Base-by-base conservation (phyloP, 2,113 vertebrate genomes). In the Pelusios castaneus region DNA sequence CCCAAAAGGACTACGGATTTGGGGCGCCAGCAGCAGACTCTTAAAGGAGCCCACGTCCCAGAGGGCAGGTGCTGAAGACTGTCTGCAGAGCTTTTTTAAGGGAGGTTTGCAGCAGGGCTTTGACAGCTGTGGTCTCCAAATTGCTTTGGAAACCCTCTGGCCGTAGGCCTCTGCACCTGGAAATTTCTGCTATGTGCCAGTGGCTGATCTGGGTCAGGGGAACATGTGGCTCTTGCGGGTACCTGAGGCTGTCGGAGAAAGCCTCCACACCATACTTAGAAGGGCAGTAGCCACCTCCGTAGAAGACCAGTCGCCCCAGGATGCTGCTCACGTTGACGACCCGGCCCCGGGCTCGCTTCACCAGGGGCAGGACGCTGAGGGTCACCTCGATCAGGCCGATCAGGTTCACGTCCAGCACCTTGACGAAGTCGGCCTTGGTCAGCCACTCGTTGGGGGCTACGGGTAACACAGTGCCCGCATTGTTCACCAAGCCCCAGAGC, bases 401-500 rank as follows among this genome's bases (percentile, higher is more conserved):
- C 84, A 98, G 96, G 91, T 99, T 99, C 77, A 98, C 98, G 3
- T 98, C 94, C 80, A 98, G 96, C 87, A 98, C 98, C 75, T 92
- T 97, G 54, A 91, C 96, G 67, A 98, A 98, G 85, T 98, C 98
- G 8, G 98, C 97, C 49, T 97, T 97, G 25, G 93, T 96, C 82
- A 98, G 54, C 98, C 98, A 99, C 67, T 98, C 98, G 17, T 95
- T 97, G 80, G 97, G 98, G 9, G 87, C 97, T 51, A 80, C 38
- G 31, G 98, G 97, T 10, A 97, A 13, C 8, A 85, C 84, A 43
- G 98, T 70, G 4, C 99, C 99, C 0, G 98, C 98, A 1, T 99
- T 99, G 93, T 99, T 99, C 56, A 99, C 98, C 81, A 99, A 95
- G 8, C 98, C 98, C 98, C 98, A 99, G 82, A 99, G 98, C 56